Evolutionary conservation across 2,888 invertebrate species (phyloP), one percentile per base, ranked within the genome.

Genomic region (Seladonia tumulorum): DNA sequence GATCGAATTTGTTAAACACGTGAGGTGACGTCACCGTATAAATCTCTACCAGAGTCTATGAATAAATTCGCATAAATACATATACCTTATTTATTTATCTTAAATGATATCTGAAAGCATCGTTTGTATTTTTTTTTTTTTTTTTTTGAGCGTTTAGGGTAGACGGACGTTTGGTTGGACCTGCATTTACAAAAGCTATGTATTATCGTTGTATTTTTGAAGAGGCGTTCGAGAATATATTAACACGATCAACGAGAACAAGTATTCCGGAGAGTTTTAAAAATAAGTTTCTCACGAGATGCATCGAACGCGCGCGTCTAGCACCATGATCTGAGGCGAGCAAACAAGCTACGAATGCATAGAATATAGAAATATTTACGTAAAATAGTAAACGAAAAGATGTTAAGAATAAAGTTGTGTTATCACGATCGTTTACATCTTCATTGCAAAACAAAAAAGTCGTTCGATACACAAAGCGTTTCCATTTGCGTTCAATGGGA

Each of bases 31-130:
- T 70, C n/a, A 80, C 73, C 71, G 39, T 57, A 75, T 80, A 74
- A 73, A 79, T 73, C 77, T 79, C 76, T 75, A 25, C 76, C 78
- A 71, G 18, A 42, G n/a, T 25, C 39, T 68, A 74, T 68, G 42
- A 76, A 76, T 81, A 53, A 68, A 80, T 78, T 75, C 49, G 45
- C 35, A 68, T 70, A 25, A 77, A 78, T 60, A 53, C 39, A 76
- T 68, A 53, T 75, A 77, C n/a, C 66, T 70, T 85, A 78, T 81
- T 86, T 73, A 78, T 85, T 85, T 80, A 39, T 85, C 60, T 85
- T 66, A 60, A 81, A 39, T 80, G 35, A 84, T 57, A 57, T 57
- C n/a, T n/a, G n/a, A 57, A n/a, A n/a, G 57, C 57, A 57, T 57
- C 57, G 57, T 57, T 57, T 57, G 10, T 57, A 12, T 57, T n/a